Evolutionary conservation across 2,888 invertebrate genomes (phyloP), one percentile per base, ranked within the genome.

Genomic region (Eumerus sabulonum): DNA sequence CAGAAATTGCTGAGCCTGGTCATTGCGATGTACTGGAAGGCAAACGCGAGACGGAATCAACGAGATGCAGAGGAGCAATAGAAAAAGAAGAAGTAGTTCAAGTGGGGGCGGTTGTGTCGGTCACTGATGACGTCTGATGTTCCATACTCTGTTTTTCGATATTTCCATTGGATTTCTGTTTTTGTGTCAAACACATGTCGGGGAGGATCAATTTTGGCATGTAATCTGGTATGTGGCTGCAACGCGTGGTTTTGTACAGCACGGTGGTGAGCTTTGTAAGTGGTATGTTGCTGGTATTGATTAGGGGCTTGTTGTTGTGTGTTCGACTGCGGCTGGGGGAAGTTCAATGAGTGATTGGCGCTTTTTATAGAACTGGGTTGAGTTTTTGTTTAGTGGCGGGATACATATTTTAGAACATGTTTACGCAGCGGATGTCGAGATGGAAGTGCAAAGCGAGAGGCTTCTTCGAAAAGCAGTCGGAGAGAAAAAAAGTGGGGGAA

Each of bases 71-170:
- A 7, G 7, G 27, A 27, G 27, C 3, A 27, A 7, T 7, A 27
- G 27, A 27, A 4, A 27, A 27, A 27, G 2, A 27, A 27, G n/a
- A 12, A 63, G 36, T 27, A 50, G 35, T 57, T 27, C 48, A 57
- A 67, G 67, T 67, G 67, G 57, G 42, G 67, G 67, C 48, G 63
- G 40, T 44, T 51, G 27, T 27, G 27, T 27, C 27, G 27, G 27
- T 27, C 27, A 7, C 27, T 27, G 16, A 44, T 63, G 51, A 35
- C 16, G 63, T 63, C 44, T 40, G 40, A 12, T 40, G 14, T n/a
- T 14, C 27, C 3, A 27, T 27, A 27, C 7, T 27, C 27, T 4
- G 27, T 27, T 27, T 27, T 50, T 45, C 12, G 42, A 0, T 35
- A 35, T 19, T 13, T 14, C 12, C 27, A 12, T 56, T 18, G 54